Evolutionary conservation across 2,888 invertebrate genomes (phyloP).

Genomic region (Xanthorhoe spadicearia): DNA sequence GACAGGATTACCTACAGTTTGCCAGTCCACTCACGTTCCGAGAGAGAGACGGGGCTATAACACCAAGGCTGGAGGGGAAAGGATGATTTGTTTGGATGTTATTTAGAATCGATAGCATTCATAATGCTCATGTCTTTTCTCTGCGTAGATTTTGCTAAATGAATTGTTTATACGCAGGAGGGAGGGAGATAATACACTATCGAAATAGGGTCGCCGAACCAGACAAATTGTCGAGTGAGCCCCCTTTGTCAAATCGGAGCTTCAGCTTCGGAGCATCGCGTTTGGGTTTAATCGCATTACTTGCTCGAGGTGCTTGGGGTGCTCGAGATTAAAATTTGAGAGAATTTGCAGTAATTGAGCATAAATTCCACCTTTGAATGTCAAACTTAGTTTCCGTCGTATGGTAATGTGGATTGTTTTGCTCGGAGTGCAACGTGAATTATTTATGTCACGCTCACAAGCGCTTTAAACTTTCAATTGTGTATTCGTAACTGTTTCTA

Average conservation of each 20-base stretch:
- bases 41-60: conserved; percentile 64
- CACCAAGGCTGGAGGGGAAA: conserved; percentile 53
- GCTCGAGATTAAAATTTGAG: conserved; percentile 60
- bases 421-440: conserved; percentile 56
- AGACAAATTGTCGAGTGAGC: conserved; percentile 69
- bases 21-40: conserved; percentile 62
- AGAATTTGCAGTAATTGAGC: conserved; percentile 58
- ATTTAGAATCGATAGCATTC: conserved; percentile 66
- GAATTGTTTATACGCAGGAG: conserved; percentile 66
- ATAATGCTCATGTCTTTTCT: conserved; percentile 56
- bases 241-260: conserved; percentile 61
- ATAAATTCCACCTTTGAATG: conserved; percentile 61
- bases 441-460: conserved; percentile 52
- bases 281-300: conserved; percentile 68
- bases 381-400: conserved; percentile 55
- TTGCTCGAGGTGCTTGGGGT: conserved; percentile 55
- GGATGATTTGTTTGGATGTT: conserved; percentile 62
- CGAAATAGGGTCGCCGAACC: conserved; percentile 69
- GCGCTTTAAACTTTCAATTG: conserved; percentile 53
- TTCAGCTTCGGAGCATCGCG: conserved; percentile 56
- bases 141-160: conserved; percentile 63
- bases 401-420: conserved; percentile 61
- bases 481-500: conserved; percentile 46
- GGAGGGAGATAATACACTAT: conserved; percentile 54
- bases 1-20: conserved; percentile 63